Conservation (phyloP, 2,888 invertebrate genomes). For the Eristalis arbustorum region DNA sequence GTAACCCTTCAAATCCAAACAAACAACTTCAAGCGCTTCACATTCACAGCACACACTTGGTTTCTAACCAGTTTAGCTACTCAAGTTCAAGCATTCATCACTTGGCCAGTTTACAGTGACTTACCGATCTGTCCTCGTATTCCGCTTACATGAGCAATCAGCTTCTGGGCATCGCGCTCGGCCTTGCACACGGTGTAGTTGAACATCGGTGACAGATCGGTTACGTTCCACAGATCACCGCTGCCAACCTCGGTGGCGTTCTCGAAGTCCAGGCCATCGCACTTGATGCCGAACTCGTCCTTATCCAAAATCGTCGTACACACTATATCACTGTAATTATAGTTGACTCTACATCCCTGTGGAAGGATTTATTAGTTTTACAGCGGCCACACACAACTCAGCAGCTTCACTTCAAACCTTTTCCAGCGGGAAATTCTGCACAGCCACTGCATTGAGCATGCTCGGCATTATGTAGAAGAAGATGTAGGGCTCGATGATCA, state of each 20-base stretch:
- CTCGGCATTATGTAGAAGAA: constrained; percentile 78
- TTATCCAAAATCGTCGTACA: constrained; percentile 78
- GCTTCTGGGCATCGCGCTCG: constrained; percentile 78
- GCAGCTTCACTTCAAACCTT: constrained; percentile 72
- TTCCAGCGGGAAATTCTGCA: constrained; percentile 78
- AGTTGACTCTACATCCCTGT: constrained; percentile 78
- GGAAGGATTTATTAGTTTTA: not conserved
- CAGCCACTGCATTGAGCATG: constrained; percentile 77
- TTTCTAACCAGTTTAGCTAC: constrained; percentile 27
- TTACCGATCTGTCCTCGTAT: constrained; percentile 79
- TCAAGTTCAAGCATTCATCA: not conserved
- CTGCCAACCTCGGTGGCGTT: constrained; percentile 74
- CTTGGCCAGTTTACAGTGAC: constrained; percentile 19
- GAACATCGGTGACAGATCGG: constrained; percentile 73
- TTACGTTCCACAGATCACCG: constrained; percentile 68
- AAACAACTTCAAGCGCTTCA: not conserved
- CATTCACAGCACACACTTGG: not conserved
- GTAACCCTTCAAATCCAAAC: not conserved
- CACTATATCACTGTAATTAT: constrained; percentile 75
- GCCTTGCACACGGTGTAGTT: constrained; percentile 79
- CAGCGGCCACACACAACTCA: not conserved
- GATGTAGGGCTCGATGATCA: constrained; percentile 78
- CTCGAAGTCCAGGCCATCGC: constrained; percentile 75
- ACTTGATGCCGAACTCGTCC: constrained; percentile 76
- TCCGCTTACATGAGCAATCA: constrained; percentile 77